phyloP scores from a whole-genome alignment of 2,113 vertebrate genomes.

The Cephalopterus ornatus region DNA sequence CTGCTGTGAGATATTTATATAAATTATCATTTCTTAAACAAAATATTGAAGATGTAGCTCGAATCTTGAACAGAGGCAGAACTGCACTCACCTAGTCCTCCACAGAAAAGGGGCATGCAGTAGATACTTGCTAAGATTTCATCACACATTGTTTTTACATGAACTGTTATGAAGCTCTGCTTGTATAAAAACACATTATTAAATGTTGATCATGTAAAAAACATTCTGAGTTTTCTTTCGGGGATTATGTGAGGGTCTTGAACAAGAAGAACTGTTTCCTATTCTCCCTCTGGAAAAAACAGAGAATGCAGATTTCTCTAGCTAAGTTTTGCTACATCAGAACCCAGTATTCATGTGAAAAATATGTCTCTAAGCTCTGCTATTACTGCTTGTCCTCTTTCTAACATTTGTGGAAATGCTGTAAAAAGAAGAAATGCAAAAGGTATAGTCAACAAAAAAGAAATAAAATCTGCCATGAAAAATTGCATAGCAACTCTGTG shows the following conservation, averaged over 20 bases:
- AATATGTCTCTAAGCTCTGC: not conserved
- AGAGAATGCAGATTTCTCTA: not conserved
- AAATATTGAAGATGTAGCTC: not conserved
- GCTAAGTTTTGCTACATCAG: not conserved
- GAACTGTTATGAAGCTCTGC: not conserved
- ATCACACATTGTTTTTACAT: not conserved
- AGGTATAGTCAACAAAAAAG: not conserved
- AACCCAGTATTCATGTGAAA: not conserved
- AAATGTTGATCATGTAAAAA: not conserved
- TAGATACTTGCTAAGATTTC: not conserved
- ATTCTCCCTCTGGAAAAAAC: not conserved
- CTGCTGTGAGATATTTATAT: not conserved
- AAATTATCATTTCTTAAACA: not conserved
- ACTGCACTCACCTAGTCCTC: not conserved
- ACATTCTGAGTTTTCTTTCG: not conserved
- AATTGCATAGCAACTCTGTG: not conserved
- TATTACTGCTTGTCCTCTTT: not conserved
- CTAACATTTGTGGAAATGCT: not conserved
- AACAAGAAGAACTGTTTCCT: not conserved
- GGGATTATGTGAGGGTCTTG: not conserved
- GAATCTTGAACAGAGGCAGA: not conserved
- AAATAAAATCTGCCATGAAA: slow-evolving; percentile 12
- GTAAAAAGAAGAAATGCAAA: slow-evolving; percentile 2
- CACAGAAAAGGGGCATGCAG: not conserved
- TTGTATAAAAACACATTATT: not conserved